Conservation (phyloP, 64 coral and sea anemone species). For the Catalaphyllia jardinei region DNA sequence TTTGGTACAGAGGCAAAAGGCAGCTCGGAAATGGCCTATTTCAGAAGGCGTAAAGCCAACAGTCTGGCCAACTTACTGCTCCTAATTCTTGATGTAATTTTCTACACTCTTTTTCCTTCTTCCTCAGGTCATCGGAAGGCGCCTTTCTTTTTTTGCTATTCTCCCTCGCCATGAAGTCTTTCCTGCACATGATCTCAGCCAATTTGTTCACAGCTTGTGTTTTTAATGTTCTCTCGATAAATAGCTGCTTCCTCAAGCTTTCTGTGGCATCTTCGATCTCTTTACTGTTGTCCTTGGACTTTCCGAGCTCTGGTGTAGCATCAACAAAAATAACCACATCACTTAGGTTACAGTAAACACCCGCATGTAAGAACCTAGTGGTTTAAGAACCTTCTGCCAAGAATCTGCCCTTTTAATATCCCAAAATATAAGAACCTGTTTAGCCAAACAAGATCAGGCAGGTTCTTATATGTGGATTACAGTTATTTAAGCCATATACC, state of each 20-base stretch:
- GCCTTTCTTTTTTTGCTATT: constrained; percentile 76
- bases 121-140: constrained; percentile 69
- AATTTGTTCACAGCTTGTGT: constrained; percentile 96
- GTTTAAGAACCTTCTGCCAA: no score
- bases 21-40: no score
- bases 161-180: constrained; percentile 70
- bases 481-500: no score
- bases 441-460: no score
- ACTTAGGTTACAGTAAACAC: no score
- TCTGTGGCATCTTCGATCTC: constrained; percentile 80
- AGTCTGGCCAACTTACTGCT: constrained; percentile 48
- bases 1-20: no score
- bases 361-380: no score
- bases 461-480: no score
- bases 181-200: constrained; percentile 98
- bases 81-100: constrained; percentile 85
- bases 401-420: no score
- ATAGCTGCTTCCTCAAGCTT: constrained; percentile 61
- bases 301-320: constrained; percentile 69
- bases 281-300: constrained; percentile 74
- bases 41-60: no score
- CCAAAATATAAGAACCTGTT: no score
- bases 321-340: no score
- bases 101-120: constrained; percentile 91
- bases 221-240: constrained; percentile 74